Percentiles rank a stretch among this genome's conserved stretches.
Conservation (phyloP, 1,140 invertebrate species). For the Neotoxoptera formosana region DNA sequence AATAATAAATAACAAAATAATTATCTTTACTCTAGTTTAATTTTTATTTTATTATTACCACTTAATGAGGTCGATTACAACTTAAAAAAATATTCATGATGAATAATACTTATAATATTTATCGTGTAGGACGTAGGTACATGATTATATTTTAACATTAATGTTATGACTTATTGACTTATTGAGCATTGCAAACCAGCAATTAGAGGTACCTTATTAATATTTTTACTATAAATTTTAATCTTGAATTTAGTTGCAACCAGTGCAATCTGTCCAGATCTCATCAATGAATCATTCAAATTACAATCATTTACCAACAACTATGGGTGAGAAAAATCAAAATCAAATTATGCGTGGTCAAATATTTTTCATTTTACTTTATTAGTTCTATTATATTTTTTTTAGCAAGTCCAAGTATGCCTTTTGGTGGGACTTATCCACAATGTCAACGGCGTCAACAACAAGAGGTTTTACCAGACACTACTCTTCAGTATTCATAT, state of each 20-base stretch:
- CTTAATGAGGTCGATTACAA: no score
- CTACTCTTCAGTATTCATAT: constrained; percentile 58
- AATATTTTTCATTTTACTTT: background rate
- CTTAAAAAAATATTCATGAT: no score
- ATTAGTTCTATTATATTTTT: background rate
- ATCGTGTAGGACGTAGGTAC: no score
- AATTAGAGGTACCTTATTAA: background rate
- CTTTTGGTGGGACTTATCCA: constrained; percentile 31
- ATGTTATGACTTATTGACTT: no score
- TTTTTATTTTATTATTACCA: no score
- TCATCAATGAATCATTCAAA: constrained; percentile 64
- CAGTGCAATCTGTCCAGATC: constrained; percentile 66
- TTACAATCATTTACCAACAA: constrained; percentile 64
- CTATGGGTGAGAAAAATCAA: constrained; percentile 56
- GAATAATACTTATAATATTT: no score
- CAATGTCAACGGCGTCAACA: constrained; percentile 42
- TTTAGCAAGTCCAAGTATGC: constrained; percentile 51
- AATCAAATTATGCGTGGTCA: background rate
- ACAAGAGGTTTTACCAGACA: constrained; percentile 56
- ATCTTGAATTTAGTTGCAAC: constrained; percentile 63
- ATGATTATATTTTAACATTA: no score
- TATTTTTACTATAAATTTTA: background rate
- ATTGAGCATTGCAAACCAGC: no score
- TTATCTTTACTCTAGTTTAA: no score
- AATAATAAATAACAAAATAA: no score